Conservation (phyloP, 2,888 invertebrate species). For the Anorthoa munda region DNA sequence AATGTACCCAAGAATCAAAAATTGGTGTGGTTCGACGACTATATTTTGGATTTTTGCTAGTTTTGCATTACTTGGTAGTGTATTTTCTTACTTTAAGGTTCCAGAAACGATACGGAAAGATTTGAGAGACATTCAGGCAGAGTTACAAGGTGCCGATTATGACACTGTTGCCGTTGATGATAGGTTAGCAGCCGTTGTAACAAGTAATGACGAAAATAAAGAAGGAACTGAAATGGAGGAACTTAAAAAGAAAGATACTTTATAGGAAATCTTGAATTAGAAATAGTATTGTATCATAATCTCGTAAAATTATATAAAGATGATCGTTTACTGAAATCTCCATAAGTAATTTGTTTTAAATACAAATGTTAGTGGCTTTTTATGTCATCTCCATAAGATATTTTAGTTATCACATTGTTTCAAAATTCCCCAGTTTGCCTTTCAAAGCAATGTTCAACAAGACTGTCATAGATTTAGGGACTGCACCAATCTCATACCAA, state of each 20-base stretch:
- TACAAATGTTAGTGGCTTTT: background rate
- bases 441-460: constrained; percentile 5
- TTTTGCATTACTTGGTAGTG: constrained; percentile 82
- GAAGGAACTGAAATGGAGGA: constrained; percentile 60
- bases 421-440: background rate
- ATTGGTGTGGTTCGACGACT: constrained; percentile 80
- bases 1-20: constrained; percentile 84
- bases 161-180: constrained; percentile 24
- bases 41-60: constrained; percentile 86
- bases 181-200: constrained; percentile 11
- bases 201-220: constrained; percentile 24
- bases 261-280: background rate
- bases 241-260: constrained; percentile 49
- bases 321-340: background rate
- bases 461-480: constrained; percentile 34
- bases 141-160: constrained; percentile 78
- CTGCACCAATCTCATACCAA: background rate
- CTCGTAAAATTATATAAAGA: background rate
- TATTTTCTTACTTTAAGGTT: constrained; percentile 82
- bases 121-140: constrained; percentile 87
- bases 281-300: background rate
- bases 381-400: constrained; percentile 1
- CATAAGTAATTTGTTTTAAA: background rate
- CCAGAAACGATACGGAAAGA: constrained; percentile 90
- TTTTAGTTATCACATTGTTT: background rate